phyloP scores from a whole-genome alignment of 35 echinoderm and acorn worm species.

The Lytechinus variegatus region DNA sequence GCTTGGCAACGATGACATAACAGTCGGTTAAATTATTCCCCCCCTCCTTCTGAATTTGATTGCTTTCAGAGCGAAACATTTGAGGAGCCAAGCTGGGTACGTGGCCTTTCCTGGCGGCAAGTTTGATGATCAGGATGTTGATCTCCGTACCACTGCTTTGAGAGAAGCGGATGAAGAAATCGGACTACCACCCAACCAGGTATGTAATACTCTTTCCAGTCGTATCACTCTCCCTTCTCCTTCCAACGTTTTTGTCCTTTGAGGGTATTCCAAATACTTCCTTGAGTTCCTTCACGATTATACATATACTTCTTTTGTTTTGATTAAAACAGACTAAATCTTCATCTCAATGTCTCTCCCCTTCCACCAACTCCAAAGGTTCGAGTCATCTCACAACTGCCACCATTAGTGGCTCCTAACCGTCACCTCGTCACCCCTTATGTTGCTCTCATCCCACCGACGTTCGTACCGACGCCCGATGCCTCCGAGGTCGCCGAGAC shows the following conservation, averaged over 20 bases:
- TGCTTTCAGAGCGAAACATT: slow-evolving; percentile 39
- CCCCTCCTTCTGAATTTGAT: not conserved
- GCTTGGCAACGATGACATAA: too few species aligned
- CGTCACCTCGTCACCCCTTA: not conserved
- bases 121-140: slow-evolving; percentile 65
- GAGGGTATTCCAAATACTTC: too few species aligned
- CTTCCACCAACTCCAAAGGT: not conserved
- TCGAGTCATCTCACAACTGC: slow-evolving; percentile 41
- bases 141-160: slow-evolving; percentile 66
- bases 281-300: too few species aligned
- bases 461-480: slow-evolving; percentile 36
- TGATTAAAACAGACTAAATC: too few species aligned
- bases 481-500: slow-evolving; percentile 48
- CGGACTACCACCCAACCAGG: slow-evolving; percentile 64
- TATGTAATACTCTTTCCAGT: not conserved
- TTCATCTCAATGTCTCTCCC: too few species aligned
- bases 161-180: slow-evolving; percentile 89
- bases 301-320: too few species aligned
- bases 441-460: slow-evolving; percentile 41
- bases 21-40: too few species aligned
- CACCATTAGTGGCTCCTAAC: not conserved
- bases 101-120: slow-evolving; percentile 89
- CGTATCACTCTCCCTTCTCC: too few species aligned
- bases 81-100: slow-evolving; percentile 72
- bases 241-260: too few species aligned